Evolutionary conservation across 2,113 vertebrate genomes (phyloP).

Genomic region (Dasyprocta punctata): DNA sequence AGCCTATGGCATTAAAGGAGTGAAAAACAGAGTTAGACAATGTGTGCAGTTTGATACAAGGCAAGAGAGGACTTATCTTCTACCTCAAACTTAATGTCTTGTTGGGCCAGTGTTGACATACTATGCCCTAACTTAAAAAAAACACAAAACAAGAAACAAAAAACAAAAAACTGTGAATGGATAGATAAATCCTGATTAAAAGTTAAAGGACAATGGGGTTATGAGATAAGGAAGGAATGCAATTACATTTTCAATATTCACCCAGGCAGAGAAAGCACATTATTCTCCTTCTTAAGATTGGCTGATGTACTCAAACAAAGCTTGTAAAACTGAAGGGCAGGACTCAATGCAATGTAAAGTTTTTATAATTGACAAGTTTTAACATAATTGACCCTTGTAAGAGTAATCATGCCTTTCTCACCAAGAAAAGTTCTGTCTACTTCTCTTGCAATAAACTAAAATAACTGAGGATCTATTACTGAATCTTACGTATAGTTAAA

Average conservation of each 20-base stretch:
- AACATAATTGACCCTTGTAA: conserved; percentile 52
- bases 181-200: conserved; percentile 27
- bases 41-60: background rate
- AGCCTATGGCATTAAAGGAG: background rate
- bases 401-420: conserved; percentile 36
- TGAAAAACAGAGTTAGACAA: background rate
- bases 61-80: background rate
- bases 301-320: conserved; percentile 24
- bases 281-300: background rate
- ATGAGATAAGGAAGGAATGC: conserved; percentile 36
- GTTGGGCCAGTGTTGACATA: background rate
- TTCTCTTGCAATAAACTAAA: background rate
- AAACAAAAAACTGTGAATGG: background rate
- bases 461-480: background rate
- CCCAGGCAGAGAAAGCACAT: background rate
- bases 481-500: background rate
- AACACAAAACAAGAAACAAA: too few relatives aligned
- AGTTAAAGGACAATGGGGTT: conserved; percentile 42
- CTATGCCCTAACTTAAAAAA: conserved; percentile 23
- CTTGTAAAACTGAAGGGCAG: conserved; percentile 34
- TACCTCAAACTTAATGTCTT: background rate
- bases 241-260: conserved; percentile 46
- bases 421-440: background rate
- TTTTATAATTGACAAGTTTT: conserved; percentile 57
- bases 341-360: background rate